A percentile compares a stretch with the other conserved stretches of the same genome.
Evolutionary conservation across 2,888 invertebrate genomes (phyloP).

Genomic region (Agapetus fuscipes): DNA sequence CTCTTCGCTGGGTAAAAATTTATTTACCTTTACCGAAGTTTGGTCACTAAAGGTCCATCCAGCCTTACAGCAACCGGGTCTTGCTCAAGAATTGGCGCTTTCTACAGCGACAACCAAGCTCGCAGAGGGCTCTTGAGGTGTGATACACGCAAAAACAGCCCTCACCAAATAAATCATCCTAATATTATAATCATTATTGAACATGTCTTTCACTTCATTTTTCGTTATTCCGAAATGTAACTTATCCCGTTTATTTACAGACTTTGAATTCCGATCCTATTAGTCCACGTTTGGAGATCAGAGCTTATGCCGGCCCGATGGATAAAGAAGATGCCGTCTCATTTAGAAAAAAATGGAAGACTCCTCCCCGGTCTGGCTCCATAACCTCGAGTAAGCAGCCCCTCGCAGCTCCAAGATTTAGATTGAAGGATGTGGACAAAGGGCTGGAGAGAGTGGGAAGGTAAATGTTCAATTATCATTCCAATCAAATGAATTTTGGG

Average conservation of each 20-base stretch:
- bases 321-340: constrained; percentile 56
- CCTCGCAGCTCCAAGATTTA: constrained; percentile 28
- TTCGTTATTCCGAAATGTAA: too few relatives aligned
- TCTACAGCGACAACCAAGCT: too few relatives aligned
- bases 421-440: constrained; percentile 69
- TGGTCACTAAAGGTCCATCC: too few relatives aligned
- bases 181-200: neutral
- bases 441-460: constrained; percentile 82
- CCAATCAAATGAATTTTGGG: too few relatives aligned
- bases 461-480: constrained; percentile 27
- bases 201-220: too few relatives aligned
- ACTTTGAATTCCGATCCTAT: constrained; percentile 54
- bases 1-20: too few relatives aligned
- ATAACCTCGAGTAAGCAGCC: constrained; percentile 3
- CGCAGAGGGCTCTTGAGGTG: too few relatives aligned
- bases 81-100: too few relatives aligned
- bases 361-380: constrained; percentile 51
- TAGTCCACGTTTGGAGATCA: constrained; percentile 63
- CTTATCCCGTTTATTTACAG: constrained; percentile 40
- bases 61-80: too few relatives aligned
- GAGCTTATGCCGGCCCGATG: constrained; percentile 91
- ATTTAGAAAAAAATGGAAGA: constrained; percentile 76
- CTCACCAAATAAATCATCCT: too few relatives aligned
- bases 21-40: too few relatives aligned
- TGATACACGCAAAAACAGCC: too few relatives aligned